Percentiles rank a stretch among this genome's conserved stretches.
Evolutionary conservation across 2,797 vertebrate genomes (phyloP).

Genomic region (Rhinoraja longicauda): DNA sequence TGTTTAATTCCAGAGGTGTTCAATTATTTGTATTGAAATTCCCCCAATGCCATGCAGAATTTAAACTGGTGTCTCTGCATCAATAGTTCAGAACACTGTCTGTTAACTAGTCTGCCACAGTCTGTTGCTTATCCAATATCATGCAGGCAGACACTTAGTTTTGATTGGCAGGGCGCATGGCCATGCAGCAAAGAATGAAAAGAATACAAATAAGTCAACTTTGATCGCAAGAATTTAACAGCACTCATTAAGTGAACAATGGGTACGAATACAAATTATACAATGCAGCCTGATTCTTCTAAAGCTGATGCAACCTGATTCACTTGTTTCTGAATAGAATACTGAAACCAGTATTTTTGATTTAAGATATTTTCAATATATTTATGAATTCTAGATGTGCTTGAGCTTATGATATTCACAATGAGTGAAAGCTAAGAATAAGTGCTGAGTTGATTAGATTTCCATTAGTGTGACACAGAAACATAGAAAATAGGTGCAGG

Average conservation of each 20-base stretch:
- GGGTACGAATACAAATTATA: neutral
- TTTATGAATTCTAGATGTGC: neutral
- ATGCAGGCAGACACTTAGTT: neutral
- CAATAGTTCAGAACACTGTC: too few relatives aligned
- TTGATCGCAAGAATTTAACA: neutral
- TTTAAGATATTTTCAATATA: neutral
- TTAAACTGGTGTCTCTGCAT: too few relatives aligned
- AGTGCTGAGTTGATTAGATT: neutral
- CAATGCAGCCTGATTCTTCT: neutral
- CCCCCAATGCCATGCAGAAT: too few relatives aligned
- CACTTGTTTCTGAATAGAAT: neutral
- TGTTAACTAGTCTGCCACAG: too few relatives aligned
- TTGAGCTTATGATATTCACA: neutral
- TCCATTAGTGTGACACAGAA: neutral
- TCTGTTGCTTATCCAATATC: neutral
- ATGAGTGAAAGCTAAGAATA: neutral
- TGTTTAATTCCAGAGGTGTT: too few relatives aligned
- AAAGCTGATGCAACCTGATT: neutral
- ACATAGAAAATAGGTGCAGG: too few relatives aligned
- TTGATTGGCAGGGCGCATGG: neutral
- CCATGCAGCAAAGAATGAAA: neutral
- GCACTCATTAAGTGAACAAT: neutral
- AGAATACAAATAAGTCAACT: slow-evolving; percentile 21
- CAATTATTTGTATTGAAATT: too few relatives aligned
- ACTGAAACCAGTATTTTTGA: neutral